phyloP scores from a whole-genome alignment of 2,113 vertebrate genomes.

The Myanophis thanlyinensis region DNA sequence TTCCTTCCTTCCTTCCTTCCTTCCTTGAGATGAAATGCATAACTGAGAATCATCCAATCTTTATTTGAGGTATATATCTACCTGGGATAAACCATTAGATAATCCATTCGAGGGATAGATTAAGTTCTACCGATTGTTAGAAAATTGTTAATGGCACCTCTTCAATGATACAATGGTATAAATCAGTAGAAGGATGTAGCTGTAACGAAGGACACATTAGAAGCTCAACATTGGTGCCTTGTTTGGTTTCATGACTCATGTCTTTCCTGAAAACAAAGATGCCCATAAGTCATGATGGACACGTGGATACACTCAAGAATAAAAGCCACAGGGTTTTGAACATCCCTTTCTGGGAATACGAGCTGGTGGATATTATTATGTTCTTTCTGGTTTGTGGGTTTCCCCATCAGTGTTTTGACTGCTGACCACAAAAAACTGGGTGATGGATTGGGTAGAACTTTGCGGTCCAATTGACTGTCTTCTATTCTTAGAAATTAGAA shows the following conservation, averaged over 20 bases:
- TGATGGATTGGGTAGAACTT: background rate
- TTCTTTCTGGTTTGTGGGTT: background rate
- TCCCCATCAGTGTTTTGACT: background rate
- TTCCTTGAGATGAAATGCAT: background rate
- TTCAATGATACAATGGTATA: background rate
- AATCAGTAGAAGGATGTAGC: background rate
- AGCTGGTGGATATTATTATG: background rate
- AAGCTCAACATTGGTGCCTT: background rate
- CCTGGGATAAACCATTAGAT: background rate
- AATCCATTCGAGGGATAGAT: too few species aligned
- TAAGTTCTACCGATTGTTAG: background rate
- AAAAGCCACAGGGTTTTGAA: background rate
- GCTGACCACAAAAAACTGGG: background rate
- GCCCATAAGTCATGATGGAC: background rate
- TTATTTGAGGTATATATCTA: background rate
- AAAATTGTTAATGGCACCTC: background rate
- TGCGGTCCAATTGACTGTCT: background rate
- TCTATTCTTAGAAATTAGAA: background rate
- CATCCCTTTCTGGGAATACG: background rate
- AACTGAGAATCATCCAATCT: background rate
- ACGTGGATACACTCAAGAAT: background rate
- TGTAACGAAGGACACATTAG: background rate
- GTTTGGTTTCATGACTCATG: background rate
- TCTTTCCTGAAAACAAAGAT: background rate
- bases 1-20: background rate